These are phyloP conservation scores for Lasioglossum zephyrum DNA, from an alignment of 2,888 invertebrate species.

Conservation along the genomic window DNA sequence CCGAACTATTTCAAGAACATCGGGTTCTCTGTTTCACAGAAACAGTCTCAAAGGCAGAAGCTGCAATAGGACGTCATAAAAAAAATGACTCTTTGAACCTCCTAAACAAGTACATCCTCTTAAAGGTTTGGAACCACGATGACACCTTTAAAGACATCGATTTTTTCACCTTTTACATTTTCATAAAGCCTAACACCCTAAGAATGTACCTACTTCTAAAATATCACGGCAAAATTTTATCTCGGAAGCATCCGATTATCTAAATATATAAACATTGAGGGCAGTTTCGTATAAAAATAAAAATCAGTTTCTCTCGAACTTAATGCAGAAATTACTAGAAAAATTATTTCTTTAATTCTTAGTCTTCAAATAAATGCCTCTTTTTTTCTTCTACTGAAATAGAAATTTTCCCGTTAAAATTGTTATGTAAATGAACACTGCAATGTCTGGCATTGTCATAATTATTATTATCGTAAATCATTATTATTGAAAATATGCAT, in stretches of 20 bases:
- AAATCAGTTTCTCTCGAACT: not conserved
- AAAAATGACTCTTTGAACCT: not conserved
- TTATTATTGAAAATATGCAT: no score
- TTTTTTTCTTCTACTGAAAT: not conserved
- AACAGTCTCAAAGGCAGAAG: not conserved
- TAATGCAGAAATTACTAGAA: not conserved
- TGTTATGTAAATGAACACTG: no score
- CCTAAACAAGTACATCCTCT: constrained; percentile 3
- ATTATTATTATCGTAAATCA: no score
- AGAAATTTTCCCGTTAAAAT: not conserved
- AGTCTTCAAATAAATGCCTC: not conserved
- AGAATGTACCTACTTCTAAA: not conserved
- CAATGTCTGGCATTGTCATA: no score
- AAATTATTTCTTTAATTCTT: not conserved
- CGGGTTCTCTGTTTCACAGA: not conserved
- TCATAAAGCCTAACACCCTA: not conserved
- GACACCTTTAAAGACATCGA: constrained; percentile 3
- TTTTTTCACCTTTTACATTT: constrained; percentile 1
- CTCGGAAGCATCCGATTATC: not conserved
- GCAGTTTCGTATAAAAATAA: not conserved
- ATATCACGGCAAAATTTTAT: not conserved
- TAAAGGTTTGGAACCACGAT: not conserved
- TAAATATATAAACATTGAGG: not conserved
- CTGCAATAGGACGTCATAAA: not conserved
- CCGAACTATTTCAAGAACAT: not conserved